phyloP scores from a whole-genome alignment of 2,797 vertebrate genomes.

The Meriones psammophilus region DNA sequence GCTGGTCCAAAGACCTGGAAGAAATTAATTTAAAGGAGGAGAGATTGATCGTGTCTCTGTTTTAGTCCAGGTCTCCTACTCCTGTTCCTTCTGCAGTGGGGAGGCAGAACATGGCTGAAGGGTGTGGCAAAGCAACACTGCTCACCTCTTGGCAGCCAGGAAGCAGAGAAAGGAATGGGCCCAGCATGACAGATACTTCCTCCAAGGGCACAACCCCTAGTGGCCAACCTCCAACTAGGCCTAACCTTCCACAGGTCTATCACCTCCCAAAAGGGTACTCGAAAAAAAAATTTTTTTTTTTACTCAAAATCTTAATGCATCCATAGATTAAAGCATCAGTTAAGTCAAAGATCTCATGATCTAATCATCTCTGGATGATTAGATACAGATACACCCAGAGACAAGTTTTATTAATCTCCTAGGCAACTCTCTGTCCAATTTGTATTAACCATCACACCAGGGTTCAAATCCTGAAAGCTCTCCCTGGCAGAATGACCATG shows the following conservation, averaged over 20 bases:
- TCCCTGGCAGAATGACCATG: neutral
- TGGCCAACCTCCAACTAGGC: neutral
- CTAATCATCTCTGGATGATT: neutral
- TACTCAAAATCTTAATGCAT: neutral
- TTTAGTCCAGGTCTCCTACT: neutral
- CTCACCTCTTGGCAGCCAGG: neutral
- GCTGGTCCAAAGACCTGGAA: neutral
- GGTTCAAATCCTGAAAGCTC: neutral
- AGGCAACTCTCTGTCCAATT: neutral
- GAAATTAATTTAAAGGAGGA: neutral
- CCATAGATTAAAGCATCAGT: neutral
- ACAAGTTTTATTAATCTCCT: neutral
- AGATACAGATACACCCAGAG: neutral
- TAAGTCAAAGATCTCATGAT: neutral
- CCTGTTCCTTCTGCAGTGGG: neutral
- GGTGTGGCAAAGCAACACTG: neutral
- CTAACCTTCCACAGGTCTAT: neutral
- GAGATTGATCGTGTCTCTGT: neutral
- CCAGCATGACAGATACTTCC: no score
- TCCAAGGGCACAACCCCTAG: neutral
- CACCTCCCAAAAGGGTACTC: neutral
- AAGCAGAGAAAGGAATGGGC: neutral
- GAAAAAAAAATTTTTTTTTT: neutral
- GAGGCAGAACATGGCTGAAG: neutral
- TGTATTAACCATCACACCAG: neutral